phyloP scores from a whole-genome alignment of 2,888 invertebrate genomes.

The Acrobasis repandana region DNA sequence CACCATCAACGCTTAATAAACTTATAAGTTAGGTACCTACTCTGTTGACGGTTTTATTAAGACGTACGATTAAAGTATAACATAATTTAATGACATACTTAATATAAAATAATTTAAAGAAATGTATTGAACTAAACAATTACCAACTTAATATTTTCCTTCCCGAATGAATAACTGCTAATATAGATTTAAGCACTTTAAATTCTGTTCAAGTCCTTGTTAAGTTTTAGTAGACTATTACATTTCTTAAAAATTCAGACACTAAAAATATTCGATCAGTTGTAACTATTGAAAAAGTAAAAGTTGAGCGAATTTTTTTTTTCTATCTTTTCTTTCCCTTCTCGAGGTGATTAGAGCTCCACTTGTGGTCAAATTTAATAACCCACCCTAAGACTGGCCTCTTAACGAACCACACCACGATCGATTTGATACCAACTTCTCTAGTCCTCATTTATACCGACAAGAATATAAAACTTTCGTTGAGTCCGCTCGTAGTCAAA shows the following conservation, averaged over 20 bases:
- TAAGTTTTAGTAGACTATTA: no score
- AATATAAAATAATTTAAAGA: no score
- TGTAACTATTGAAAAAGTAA: not conserved
- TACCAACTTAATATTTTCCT: no score
- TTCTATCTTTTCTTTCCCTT: conserved; percentile 30
- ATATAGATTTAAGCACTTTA: no score
- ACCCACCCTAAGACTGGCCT: conserved; percentile 50
- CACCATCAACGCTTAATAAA: conserved; percentile 48
- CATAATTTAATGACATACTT: not conserved
- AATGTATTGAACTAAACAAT: no score
- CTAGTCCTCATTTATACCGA: conserved; percentile 26
- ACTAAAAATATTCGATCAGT: no score
- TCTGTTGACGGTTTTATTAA: conserved; percentile 30
- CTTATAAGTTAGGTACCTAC: conserved; percentile 43
- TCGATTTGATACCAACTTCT: conserved; percentile 52
- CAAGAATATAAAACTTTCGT: not conserved
- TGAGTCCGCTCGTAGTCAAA: conserved; percentile 43
- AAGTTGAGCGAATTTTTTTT: conserved; percentile 9
- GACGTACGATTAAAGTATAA: not conserved
- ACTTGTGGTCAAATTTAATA: conserved; percentile 55
- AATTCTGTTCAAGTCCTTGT: no score
- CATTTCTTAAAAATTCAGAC: no score
- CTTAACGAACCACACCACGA: conserved; percentile 47
- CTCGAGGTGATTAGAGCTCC: conserved; percentile 36
- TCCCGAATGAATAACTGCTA: no score